Percentiles rank a stretch among this genome's conserved stretches.
These are phyloP conservation scores for Mongoloraphidia duomilia DNA, from an alignment of 2,888 invertebrate species.

Conservation along the genomic window DNA sequence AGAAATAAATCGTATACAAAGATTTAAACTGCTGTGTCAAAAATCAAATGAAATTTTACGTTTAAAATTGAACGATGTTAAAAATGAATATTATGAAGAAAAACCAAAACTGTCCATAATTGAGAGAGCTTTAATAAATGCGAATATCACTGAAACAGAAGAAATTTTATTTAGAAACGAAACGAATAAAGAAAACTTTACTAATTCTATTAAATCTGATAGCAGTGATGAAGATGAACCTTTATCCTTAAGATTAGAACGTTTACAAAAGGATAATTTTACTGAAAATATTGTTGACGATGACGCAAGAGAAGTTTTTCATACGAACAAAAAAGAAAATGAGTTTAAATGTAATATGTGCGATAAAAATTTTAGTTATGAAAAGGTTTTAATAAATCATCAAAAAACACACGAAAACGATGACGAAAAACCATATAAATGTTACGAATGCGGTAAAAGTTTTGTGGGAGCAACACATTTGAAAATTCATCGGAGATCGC, in stretches of 20 bases:
- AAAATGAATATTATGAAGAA: no score
- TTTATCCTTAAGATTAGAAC: neutral
- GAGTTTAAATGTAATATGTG: constrained; percentile 10
- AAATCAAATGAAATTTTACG: constrained; percentile 30
- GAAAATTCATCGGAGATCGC: constrained; percentile 13
- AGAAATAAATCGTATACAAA: constrained; percentile 30
- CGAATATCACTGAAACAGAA: neutral
- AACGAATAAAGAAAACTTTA: neutral
- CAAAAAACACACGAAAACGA: constrained; percentile 6
- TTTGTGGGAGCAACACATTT: constrained; percentile 13
- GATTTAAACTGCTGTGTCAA: constrained; percentile 34
- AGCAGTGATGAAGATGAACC: neutral
- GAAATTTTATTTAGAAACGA: neutral
- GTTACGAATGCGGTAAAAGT: constrained; percentile 15
- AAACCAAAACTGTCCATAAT: neutral
- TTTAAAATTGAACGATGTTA: no score
- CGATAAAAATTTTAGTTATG: constrained; percentile 9
- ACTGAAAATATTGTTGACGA: neutral
- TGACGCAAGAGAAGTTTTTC: neutral
- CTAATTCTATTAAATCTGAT: neutral
- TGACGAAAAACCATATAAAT: constrained; percentile 10
- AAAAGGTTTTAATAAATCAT: constrained; percentile 8
- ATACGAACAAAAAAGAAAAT: neutral
- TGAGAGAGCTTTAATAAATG: neutral
- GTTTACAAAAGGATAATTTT: neutral